Conservation (phyloP, 2,113 vertebrate genomes). For the Gallinago paraguaiae region DNA sequence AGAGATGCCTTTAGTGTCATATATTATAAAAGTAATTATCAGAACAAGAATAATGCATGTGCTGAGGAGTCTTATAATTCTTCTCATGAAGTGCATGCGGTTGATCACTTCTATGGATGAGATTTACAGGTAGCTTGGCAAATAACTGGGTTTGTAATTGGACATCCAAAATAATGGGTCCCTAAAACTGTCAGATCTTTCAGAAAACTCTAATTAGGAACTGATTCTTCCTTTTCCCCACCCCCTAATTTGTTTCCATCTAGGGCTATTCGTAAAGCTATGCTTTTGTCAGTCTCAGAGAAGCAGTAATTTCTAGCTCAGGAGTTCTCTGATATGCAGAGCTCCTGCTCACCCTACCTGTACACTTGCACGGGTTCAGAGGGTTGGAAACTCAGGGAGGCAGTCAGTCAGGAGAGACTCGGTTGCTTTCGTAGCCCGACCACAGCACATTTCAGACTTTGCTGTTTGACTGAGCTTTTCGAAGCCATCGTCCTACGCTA, state of each 20-base stretch:
- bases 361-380: background rate
- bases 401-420: background rate
- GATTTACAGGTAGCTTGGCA: background rate
- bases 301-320: background rate
- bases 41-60: background rate
- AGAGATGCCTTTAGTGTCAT: background rate
- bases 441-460: background rate
- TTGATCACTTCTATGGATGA: background rate
- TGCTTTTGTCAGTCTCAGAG: background rate
- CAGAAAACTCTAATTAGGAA: background rate
- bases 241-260: background rate
- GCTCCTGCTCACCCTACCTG: background rate
- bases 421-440: background rate
- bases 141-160: background rate
- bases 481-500: constrained; percentile 41
- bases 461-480: background rate
- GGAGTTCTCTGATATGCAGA: background rate
- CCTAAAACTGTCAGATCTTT: background rate
- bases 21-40: background rate
- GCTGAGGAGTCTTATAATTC: background rate
- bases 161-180: background rate
- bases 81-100: background rate
- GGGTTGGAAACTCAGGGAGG: background rate
- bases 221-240: background rate
- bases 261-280: background rate